Percentiles rank a stretch among this genome's conserved stretches.
Evolutionary conservation across 2,888 invertebrate species (phyloP).

Genomic region (Amphipoea lucens): DNA sequence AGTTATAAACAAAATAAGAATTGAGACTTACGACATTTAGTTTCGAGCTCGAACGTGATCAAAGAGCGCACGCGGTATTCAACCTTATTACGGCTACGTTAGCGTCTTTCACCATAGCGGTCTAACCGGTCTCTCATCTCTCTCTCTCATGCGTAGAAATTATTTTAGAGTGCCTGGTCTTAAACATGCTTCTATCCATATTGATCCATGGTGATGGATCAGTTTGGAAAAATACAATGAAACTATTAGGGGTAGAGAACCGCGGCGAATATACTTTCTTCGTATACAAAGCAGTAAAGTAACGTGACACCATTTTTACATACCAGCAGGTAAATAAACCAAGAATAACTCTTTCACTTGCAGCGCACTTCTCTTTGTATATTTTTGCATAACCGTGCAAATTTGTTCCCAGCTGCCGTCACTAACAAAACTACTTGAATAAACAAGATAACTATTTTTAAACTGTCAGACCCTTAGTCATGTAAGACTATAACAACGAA

Average conservation of each 20-base stretch:
- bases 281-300: not conserved
- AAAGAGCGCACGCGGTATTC: too few relatives aligned
- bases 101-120: too few relatives aligned
- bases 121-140: too few relatives aligned
- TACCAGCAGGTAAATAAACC: not conserved
- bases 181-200: too few relatives aligned
- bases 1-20: too few relatives aligned
- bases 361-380: conserved; percentile 30
- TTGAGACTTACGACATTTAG: too few relatives aligned
- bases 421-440: conserved; percentile 46
- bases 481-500: conserved; percentile 63
- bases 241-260: too few relatives aligned
- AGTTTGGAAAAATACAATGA: not conserved
- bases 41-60: too few relatives aligned
- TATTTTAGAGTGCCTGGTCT: too few relatives aligned
- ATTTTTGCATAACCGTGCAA: conserved; percentile 36
- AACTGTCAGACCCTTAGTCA: conserved; percentile 52
- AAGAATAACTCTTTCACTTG: conserved; percentile 4
- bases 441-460: conserved; percentile 60
- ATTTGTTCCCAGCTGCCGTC: conserved; percentile 21
- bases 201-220: not conserved
- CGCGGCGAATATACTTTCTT: not conserved
- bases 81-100: too few relatives aligned
- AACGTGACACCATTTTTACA: not conserved
- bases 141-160: too few relatives aligned